Base-by-base conservation (phyloP, 2,113 vertebrate genomes). In the Amazona vittata region DNA sequence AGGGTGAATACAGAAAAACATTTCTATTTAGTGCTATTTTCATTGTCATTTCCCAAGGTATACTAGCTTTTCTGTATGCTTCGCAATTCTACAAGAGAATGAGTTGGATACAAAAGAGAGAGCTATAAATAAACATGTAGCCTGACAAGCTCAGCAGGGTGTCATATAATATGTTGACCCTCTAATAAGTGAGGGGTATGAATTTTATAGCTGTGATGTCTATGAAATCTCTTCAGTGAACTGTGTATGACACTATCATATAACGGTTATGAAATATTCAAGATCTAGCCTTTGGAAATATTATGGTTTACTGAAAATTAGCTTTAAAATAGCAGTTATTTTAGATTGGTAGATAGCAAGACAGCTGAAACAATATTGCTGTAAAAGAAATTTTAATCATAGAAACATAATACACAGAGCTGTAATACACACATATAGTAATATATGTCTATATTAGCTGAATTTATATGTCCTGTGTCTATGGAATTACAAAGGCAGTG, bases 91-190 rank as follows among this genome's bases (percentile, higher is more conserved):
- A 19, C 16, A n/a, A 33, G 35, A 90, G 53, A 78, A 26, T 44
- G 46, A 90, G n/a, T 39, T 67, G 25, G 26, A 78, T 90, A 75
- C n/a, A 88, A 86, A 93, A 83, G 68, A 46, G 76, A 95, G 29
- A 55, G 18, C 50, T 94, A 86, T 50, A 90, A 88, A 95, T 77
- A 95, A 88, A 83, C 15, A 70, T 28, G 33, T 50, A 93, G 57
- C 57, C 81, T 84, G 68, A 75, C 50, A 89, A 95, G 21, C 83
- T 86, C 83, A 75, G 83, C 63, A 90, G 71, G 41, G 25, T 85
- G 67, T 88, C 68, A 94, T 47, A 83, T 44, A 83, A 44, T 50
- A 75, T 60, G 24, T 10, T 63, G 65, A 88, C 49, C 47, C 39
- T 52, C 43, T 80, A 92, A 89, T 92, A 89, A 83, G 41, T 28